Evolutionary conservation across 2,113 vertebrate species (phyloP).

Genomic region (Rhea americana): DNA sequence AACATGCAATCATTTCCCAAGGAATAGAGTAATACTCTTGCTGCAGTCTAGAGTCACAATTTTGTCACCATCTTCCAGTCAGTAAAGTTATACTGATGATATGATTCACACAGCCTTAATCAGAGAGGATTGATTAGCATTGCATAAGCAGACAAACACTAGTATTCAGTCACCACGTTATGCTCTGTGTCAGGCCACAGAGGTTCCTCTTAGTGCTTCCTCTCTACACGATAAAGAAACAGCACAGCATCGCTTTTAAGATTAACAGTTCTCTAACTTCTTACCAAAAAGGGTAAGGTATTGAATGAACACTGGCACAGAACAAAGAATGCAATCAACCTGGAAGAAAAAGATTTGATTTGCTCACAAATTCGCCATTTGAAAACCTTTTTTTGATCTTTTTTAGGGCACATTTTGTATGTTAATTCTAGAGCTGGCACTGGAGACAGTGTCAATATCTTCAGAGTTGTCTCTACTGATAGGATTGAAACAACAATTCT

Average conservation of each 20-base stretch:
- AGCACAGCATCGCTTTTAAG: background rate
- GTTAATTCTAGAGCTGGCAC: background rate
- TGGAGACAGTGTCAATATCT: background rate
- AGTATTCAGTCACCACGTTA: background rate
- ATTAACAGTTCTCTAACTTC: background rate
- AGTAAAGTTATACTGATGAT: background rate
- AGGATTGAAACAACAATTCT: background rate
- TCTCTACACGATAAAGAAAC: background rate
- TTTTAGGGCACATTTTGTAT: background rate
- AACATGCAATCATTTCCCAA: background rate
- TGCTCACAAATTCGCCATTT: background rate
- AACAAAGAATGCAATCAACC: background rate
- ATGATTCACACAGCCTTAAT: background rate
- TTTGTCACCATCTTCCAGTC: background rate
- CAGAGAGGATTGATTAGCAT: fast-evolving
- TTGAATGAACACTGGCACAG: background rate
- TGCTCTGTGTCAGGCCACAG: background rate
- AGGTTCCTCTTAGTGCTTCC: background rate
- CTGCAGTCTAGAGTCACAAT: background rate
- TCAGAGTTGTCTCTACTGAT: background rate
- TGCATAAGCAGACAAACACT: background rate
- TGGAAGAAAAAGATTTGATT: background rate
- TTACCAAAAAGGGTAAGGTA: background rate
- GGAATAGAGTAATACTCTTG: background rate
- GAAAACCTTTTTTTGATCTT: background rate